phyloP scores from a whole-genome alignment of 2,888 invertebrate species.

The Callyntrura sp. region DNA sequence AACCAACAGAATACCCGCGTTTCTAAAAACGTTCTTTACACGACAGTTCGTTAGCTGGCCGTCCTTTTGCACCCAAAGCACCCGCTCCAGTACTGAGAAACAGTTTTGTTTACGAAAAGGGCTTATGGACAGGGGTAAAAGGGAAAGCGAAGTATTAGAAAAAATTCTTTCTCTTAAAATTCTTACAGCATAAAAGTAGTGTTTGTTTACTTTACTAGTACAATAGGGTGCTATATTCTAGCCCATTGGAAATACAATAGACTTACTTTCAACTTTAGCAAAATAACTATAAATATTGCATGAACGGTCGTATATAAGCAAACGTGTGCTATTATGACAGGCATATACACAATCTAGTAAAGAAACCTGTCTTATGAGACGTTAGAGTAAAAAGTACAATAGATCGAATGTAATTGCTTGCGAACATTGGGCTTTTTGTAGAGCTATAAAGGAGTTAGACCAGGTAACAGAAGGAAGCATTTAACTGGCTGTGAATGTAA shows the following conservation, averaged over 20 bases:
- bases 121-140: background rate
- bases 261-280: background rate
- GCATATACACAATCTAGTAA: background rate
- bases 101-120: conserved; percentile 29
- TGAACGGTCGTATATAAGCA: no score
- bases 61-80: background rate
- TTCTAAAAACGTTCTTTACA: no score
- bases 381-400: background rate
- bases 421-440: conserved; percentile 8
- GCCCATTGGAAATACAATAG: background rate
- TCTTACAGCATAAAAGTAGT: background rate
- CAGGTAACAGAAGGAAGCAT: conserved; percentile 32
- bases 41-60: background rate
- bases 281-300: no score
- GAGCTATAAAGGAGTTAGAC: background rate
- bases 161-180: background rate
- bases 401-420: conserved; percentile 44
- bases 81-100: conserved; percentile 25
- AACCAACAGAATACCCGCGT: no score
- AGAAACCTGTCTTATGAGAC: background rate
- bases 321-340: no score
- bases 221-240: background rate
- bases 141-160: background rate
- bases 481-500: conserved; percentile 56
- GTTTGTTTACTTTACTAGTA: background rate